Evolutionary conservation across 1,140 invertebrate species (phyloP).

Genomic region (Bombus superbus): DNA sequence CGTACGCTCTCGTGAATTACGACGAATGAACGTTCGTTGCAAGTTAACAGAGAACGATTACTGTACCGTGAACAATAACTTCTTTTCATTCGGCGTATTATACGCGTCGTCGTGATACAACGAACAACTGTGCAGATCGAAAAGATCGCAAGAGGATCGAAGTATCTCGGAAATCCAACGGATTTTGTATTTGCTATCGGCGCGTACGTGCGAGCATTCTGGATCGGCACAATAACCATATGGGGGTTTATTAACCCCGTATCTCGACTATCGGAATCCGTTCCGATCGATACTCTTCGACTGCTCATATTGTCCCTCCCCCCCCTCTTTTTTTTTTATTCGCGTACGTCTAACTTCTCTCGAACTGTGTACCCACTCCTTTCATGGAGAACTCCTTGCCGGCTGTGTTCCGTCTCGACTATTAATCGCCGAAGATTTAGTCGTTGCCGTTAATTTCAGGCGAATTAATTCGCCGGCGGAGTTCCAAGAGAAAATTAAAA

Average conservation of each 20-base stretch:
- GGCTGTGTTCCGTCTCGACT: not conserved
- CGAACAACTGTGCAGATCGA: not conserved
- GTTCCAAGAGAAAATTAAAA: not conserved
- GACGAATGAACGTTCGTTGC: not conserved
- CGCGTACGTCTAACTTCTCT: constrained; percentile 21
- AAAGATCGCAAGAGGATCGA: constrained; percentile 8
- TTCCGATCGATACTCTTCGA: constrained; percentile 45
- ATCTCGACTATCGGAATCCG: constrained; percentile 59
- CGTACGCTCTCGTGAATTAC: constrained; percentile 11
- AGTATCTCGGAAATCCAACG: constrained; percentile 13
- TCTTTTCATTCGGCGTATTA: not conserved
- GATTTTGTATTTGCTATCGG: not conserved
- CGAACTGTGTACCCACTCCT: not conserved
- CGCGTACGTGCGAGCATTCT: not conserved
- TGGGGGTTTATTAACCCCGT: constrained; percentile 63
- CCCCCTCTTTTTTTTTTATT: not conserved
- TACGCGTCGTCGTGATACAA: not conserved
- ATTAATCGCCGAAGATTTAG: not conserved
- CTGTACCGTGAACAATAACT: not conserved
- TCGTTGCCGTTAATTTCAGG: no score
- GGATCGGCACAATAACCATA: constrained; percentile 22
- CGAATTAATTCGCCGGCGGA: not conserved
- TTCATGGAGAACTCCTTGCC: not conserved
- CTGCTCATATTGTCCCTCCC: constrained; percentile 24
- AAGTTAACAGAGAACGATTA: not conserved